Conservation (phyloP, 1,140 invertebrate genomes). For the Lordiphosa clarofinis region DNA sequence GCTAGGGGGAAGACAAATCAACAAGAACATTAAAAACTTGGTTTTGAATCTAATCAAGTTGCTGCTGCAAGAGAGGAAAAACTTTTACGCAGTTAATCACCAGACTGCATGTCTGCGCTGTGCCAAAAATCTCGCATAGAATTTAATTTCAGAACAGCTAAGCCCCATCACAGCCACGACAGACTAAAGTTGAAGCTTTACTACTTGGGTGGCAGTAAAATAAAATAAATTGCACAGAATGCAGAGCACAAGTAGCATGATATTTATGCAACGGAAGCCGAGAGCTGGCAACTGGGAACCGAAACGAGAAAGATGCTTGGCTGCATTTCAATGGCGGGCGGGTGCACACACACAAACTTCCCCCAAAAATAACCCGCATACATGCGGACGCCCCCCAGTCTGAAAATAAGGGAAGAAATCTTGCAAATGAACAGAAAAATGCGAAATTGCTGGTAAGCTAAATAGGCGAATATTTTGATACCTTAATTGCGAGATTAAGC, state of each 20-base stretch:
- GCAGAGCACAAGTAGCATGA: slow-evolving; percentile 67
- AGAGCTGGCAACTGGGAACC: slow-evolving; percentile 41
- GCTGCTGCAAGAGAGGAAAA: not conserved
- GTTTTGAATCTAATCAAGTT: too few species aligned
- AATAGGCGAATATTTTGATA: slow-evolving; percentile 1
- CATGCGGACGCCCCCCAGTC: slow-evolving; percentile 24
- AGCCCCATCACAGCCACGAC: slow-evolving; percentile 18
- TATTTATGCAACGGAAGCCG: slow-evolving; percentile 72
- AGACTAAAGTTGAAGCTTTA: slow-evolving; percentile 18
- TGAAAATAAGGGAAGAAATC: slow-evolving; percentile 71
- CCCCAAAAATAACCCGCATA: slow-evolving; percentile 15
- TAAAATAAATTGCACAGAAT: slow-evolving; percentile 71
- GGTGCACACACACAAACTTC: too few species aligned
- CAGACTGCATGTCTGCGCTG: slow-evolving; percentile 11
- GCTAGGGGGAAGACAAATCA: slow-evolving; percentile 9
- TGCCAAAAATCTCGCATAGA: slow-evolving; percentile 28
- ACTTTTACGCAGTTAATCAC: slow-evolving; percentile 34
- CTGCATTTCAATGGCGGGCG: slow-evolving; percentile 62
- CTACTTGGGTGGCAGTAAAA: slow-evolving; percentile 35
- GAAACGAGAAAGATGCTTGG: slow-evolving; percentile 55
- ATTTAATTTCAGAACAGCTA: slow-evolving; percentile 48
- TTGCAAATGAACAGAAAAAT: slow-evolving; percentile 75
- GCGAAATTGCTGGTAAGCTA: slow-evolving; percentile 5
- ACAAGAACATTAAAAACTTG: too few species aligned
- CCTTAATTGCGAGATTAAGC: not conserved